A percentile compares a stretch with the other conserved stretches of the same genome.
Evolutionary conservation across 1,140 invertebrate species (phyloP).

Genomic region (Protaetia brevitarsis): DNA sequence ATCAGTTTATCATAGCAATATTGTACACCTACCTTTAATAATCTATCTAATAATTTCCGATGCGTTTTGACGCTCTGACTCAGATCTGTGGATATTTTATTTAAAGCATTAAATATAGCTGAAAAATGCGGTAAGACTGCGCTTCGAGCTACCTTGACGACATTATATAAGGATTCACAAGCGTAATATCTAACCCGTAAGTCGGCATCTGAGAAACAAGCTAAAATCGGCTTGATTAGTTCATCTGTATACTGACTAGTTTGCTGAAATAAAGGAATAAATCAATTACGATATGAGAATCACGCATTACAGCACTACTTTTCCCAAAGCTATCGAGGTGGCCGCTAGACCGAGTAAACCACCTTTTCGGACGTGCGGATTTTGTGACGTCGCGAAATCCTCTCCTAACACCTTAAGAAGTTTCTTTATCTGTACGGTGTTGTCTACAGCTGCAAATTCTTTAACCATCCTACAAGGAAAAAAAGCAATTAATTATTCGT

Average conservation of each 20-base stretch:
- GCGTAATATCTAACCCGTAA: conserved; percentile 93
- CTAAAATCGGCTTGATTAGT: conserved; percentile 85
- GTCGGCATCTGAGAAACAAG: conserved; percentile 90
- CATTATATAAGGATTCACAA: conserved; percentile 97
- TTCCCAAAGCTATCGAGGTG: conserved; percentile 93
- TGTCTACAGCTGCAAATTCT: conserved; percentile 81
- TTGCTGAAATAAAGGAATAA: conserved; percentile 59
- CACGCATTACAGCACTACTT: conserved; percentile 56
- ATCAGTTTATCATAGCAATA: no score
- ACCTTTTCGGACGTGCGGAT: conserved; percentile 90
- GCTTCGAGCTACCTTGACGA: conserved; percentile 91
- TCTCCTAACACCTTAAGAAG: conserved; percentile 86
- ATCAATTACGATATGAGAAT: neutral
- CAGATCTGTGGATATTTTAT: conserved; percentile 90
- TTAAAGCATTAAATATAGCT: conserved; percentile 90
- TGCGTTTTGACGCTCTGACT: conserved; percentile 94
- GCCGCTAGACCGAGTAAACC: conserved; percentile 97
- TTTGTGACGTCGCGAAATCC: conserved; percentile 88
- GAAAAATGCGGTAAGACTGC: conserved; percentile 87
- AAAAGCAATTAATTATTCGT: neutral
- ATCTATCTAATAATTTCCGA: conserved; percentile 87
- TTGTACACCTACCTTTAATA: conserved; percentile 75
- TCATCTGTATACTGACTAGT: conserved; percentile 77
- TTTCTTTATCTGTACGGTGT: conserved; percentile 78
- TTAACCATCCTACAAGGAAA: conserved; percentile 82